phyloP scores from a whole-genome alignment of 2,888 invertebrate species.

The Syrphus vitripennis region DNA sequence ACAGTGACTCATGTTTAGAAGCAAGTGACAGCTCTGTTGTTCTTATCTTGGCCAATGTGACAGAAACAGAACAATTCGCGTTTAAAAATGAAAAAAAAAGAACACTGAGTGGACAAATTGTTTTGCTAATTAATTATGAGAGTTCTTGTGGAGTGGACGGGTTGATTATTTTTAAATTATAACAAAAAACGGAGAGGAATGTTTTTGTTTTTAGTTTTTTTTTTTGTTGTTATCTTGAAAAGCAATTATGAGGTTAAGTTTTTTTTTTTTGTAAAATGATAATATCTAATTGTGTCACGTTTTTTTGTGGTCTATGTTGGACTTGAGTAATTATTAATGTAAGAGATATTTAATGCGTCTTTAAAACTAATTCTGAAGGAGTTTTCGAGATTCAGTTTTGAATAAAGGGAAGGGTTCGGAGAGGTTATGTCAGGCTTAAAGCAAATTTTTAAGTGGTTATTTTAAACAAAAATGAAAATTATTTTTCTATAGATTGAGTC shows the following conservation, averaged over 20 bases:
- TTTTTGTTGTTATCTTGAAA: not conserved
- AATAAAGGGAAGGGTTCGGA: no score
- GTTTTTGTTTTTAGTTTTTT: not conserved
- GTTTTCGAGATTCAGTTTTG: no score
- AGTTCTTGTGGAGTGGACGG: slow-evolving; percentile 16
- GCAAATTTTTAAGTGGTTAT: no score
- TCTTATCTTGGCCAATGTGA: slow-evolving; percentile 46
- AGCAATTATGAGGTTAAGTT: not conserved
- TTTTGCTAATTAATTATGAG: slow-evolving; percentile 58
- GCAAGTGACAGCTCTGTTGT: slow-evolving; percentile 48
- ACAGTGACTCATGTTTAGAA: not conserved
- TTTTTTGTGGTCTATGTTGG: not conserved
- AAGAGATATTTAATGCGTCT: no score
- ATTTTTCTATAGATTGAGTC: no score
- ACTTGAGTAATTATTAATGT: not conserved
- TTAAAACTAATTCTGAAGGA: no score
- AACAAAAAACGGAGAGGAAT: not conserved
- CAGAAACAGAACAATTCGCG: slow-evolving; percentile 47
- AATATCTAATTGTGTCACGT: not conserved
- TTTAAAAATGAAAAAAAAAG: slow-evolving; percentile 17
- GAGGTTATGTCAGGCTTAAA: no score
- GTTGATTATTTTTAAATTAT: slow-evolving; percentile 22
- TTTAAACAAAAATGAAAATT: no score
- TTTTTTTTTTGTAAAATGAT: not conserved
- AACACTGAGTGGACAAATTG: slow-evolving; percentile 18